Conservation (phyloP, 2,113 vertebrate species). For the Pluvialis apricaria region DNA sequence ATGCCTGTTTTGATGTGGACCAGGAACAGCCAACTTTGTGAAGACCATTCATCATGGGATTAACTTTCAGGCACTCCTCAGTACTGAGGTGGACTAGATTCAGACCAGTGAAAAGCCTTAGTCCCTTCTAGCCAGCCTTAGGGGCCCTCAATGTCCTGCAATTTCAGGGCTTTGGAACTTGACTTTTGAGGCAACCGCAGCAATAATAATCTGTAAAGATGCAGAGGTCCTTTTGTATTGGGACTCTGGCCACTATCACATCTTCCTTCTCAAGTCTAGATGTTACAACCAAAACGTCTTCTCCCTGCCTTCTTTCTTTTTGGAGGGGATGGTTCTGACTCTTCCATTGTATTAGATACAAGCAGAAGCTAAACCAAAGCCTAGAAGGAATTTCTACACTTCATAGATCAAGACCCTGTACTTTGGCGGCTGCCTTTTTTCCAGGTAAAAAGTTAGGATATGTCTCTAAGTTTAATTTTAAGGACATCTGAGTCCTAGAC, state of each 20-base stretch:
- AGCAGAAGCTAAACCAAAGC: neutral
- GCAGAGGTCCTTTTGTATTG: neutral
- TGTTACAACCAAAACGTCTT: neutral
- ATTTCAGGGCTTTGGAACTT: neutral
- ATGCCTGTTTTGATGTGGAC: conserved; percentile 50
- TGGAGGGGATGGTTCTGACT: neutral
- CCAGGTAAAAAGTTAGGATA: neutral
- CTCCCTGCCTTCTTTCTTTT: neutral
- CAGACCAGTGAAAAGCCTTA: neutral
- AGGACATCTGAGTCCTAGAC: neutral
- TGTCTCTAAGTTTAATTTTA: neutral
- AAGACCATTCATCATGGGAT: conserved; percentile 48
- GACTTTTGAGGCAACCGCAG: neutral
- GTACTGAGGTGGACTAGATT: neutral
- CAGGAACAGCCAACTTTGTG: conserved; percentile 34
- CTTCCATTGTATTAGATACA: neutral
- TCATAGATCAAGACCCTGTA: neutral
- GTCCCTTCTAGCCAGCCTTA: neutral
- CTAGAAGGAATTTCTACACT: neutral
- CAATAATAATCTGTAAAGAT: neutral
- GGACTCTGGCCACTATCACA: neutral
- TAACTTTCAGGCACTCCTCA: conserved; percentile 25
- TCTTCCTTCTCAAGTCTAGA: neutral
- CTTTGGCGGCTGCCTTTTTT: neutral
- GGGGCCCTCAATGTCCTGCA: neutral